These are phyloP conservation scores for Automeris io DNA, from an alignment of 2,888 invertebrate species.

Conservation along the genomic window DNA sequence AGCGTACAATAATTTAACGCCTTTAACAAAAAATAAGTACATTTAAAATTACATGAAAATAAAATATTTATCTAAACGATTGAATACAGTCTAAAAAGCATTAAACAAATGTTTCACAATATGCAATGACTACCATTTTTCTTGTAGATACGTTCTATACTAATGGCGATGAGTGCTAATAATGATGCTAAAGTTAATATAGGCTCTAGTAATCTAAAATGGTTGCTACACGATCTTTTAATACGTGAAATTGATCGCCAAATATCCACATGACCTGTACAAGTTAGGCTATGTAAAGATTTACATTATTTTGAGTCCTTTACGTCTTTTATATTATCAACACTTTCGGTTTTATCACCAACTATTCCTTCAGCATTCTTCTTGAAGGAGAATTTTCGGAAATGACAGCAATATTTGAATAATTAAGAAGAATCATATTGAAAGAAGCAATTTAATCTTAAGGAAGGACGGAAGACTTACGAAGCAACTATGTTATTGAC, in stretches of 20 bases:
- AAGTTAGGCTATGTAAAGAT: conserved; percentile 62
- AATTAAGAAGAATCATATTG: conserved; percentile 19
- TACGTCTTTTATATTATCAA: conserved; percentile 39
- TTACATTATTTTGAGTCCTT: conserved; percentile 37
- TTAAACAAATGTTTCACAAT: conserved; percentile 43
- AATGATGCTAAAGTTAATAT: conserved; percentile 42
- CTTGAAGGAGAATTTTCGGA: not conserved
- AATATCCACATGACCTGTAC: conserved; percentile 78
- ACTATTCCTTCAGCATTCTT: conserved; percentile 38
- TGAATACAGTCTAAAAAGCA: conserved; percentile 47
- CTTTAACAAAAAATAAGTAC: conserved; percentile 30
- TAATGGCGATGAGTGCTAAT: conserved; percentile 47
- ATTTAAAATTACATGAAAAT: conserved; percentile 36
- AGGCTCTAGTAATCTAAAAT: conserved; percentile 48
- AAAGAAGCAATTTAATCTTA: conserved; percentile 34
- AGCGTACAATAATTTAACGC: conserved; percentile 52
- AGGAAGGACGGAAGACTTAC: conserved; percentile 72
- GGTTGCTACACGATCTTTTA: conserved; percentile 42
- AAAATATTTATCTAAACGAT: conserved; percentile 29
- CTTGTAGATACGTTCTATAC: conserved; percentile 55
- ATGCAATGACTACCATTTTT: conserved; percentile 67
- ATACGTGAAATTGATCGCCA: conserved; percentile 70
- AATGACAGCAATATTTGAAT: conserved; percentile 15
- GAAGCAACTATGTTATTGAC: conserved; percentile 52
- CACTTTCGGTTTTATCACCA: conserved; percentile 25